Evolutionary conservation across 2,888 invertebrate species (phyloP).

Genomic region (Thereva nobilitata): DNA sequence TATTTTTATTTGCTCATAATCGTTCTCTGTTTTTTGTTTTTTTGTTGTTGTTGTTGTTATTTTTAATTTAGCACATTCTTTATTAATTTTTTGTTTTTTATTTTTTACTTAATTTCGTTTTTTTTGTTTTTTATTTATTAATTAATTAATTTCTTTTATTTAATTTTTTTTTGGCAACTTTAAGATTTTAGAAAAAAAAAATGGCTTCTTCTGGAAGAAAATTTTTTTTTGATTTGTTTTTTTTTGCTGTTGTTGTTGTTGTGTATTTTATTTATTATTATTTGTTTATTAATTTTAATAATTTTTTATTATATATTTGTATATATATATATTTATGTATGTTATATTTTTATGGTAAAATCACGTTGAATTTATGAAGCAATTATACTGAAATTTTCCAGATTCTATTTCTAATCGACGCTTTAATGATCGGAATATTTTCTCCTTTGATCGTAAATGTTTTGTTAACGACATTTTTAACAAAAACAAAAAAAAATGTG

Average conservation of each 20-base stretch:
- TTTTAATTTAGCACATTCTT: conserved; percentile 1
- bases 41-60: background rate
- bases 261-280: background rate
- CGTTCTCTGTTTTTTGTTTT: conserved; percentile 1
- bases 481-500: too few relatives aligned
- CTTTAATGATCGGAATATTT: conserved; percentile 10
- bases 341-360: background rate
- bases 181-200: too few relatives aligned
- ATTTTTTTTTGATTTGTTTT: background rate
- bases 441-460: conserved; percentile 8
- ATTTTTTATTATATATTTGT: background rate
- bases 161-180: too few relatives aligned
- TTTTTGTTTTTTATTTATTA: background rate
- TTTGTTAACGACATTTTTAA: background rate
- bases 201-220: background rate
- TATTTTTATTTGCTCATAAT: conserved; percentile 11
- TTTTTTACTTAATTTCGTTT: background rate
- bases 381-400: background rate
- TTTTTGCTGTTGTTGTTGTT: background rate
- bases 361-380: conserved; percentile 15
- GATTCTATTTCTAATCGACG: conserved; percentile 10
- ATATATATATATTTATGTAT: conserved; percentile 7
- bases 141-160: background rate
- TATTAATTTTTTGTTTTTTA: conserved; percentile 1
- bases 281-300: background rate